A percentile compares a stretch with the other conserved stretches of the same genome.
Evolutionary conservation across 2,113 vertebrate genomes (phyloP).

Genomic region (Arvicanthis niloticus): DNA sequence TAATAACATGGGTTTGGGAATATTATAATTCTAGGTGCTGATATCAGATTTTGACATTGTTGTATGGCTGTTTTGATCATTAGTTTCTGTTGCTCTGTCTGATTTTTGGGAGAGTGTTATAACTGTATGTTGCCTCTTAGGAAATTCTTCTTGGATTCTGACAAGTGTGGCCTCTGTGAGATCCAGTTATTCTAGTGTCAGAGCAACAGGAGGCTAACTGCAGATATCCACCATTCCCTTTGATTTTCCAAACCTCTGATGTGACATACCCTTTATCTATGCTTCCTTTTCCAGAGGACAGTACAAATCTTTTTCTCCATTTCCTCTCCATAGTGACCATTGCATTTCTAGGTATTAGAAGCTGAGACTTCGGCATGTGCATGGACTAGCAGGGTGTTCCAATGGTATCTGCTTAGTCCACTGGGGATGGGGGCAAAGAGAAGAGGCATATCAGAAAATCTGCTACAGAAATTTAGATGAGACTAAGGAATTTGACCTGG

Average conservation of each 20-base stretch:
- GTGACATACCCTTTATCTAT: too few relatives aligned
- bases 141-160: not conserved
- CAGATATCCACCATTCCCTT: too few relatives aligned
- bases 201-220: too few relatives aligned
- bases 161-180: not conserved
- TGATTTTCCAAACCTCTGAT: too few relatives aligned
- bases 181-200: not conserved
- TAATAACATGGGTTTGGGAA: not conserved
- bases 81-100: not conserved
- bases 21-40: not conserved
- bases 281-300: too few relatives aligned
- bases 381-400: not conserved
- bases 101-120: not conserved
- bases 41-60: not conserved
- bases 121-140: not conserved
- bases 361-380: not conserved
- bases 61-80: not conserved
- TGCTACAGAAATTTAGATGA: not conserved
- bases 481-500: not conserved
- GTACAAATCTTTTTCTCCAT: too few relatives aligned
- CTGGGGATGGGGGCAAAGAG: not conserved
- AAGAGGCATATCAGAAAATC: not conserved
- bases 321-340: too few relatives aligned
- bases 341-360: not conserved
- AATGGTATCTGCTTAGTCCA: not conserved